Conservation (phyloP, 2,888 invertebrate species). For the Anoplius nigerrimus region DNA sequence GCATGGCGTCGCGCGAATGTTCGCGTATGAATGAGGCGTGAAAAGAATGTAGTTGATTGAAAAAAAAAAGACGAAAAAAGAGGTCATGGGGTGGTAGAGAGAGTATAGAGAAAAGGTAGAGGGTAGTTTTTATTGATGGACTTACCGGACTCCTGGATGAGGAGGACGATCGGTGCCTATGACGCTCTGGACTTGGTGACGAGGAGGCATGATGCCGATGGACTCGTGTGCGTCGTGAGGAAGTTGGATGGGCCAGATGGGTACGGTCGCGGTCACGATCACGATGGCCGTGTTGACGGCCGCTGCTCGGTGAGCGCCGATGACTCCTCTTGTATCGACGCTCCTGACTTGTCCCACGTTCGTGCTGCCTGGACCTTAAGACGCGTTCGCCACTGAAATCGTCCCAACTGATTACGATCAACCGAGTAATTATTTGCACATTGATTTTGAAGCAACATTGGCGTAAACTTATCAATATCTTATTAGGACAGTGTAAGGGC, state of each 20-base stretch:
- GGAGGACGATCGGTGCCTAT: slow-evolving; percentile 68
- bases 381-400: slow-evolving; percentile 79
- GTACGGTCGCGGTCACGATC: slow-evolving; percentile 64
- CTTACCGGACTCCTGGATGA: slow-evolving; percentile 73
- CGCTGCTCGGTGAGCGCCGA: slow-evolving; percentile 87
- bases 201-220: slow-evolving; percentile 67
- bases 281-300: slow-evolving; percentile 79
- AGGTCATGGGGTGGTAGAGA: too few species aligned
- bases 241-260: slow-evolving; percentile 60
- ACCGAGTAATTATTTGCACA: too few species aligned
- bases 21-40: too few species aligned
- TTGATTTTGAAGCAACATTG: too few species aligned
- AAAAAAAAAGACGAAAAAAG: too few species aligned
- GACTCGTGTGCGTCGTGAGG: slow-evolving; percentile 64
- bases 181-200: slow-evolving; percentile 67
- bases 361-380: slow-evolving; percentile 79
- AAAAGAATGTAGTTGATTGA: too few species aligned
- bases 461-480: too few species aligned
- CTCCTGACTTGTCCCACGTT: slow-evolving; percentile 86
- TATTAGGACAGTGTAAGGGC: too few species aligned
- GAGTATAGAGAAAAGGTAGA: not conserved
- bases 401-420: too few species aligned
- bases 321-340: slow-evolving; percentile 90
- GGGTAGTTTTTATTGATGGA: slow-evolving; percentile 25
- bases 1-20: too few species aligned